These are phyloP conservation scores for Monochamus alternatus DNA, from an alignment of 2,888 invertebrate genomes.

Conservation along the genomic window DNA sequence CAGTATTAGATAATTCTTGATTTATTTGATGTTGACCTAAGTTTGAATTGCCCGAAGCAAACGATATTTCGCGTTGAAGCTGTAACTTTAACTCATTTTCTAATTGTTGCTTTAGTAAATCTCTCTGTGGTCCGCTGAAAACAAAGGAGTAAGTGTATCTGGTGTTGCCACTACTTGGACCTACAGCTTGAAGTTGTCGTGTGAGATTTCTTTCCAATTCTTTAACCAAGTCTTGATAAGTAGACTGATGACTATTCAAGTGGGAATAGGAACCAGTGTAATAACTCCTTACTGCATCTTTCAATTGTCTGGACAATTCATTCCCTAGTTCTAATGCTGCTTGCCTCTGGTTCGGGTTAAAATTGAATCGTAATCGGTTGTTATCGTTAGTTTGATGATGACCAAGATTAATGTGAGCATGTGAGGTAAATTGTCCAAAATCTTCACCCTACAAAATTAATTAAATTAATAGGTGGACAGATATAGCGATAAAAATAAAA, in stretches of 20 bases:
- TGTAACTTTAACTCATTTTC: slow-evolving; percentile 37
- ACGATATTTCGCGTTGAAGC: slow-evolving; percentile 37
- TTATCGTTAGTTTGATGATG: not conserved
- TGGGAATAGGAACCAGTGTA: not conserved
- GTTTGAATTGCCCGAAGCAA: not conserved
- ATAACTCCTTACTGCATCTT: slow-evolving; percentile 3
- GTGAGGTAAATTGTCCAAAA: not conserved
- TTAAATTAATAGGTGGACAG: not conserved
- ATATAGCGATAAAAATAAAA: too few species aligned
- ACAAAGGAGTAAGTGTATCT: not conserved
- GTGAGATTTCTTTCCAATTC: slow-evolving; percentile 30
- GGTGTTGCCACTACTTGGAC: not conserved
- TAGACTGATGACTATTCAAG: not conserved
- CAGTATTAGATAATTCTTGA: slow-evolving; percentile 5
- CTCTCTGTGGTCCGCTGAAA: slow-evolving; percentile 11
- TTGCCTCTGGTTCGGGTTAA: slow-evolving; percentile 2
- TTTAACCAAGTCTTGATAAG: slow-evolving; percentile 13
- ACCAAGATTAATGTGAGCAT: not conserved
- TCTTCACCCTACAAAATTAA: not conserved
- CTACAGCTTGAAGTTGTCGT: slow-evolving; percentile 13
- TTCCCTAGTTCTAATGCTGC: not conserved
- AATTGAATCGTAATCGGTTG: not conserved
- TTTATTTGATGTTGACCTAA: slow-evolving; percentile 8
- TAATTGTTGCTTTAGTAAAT: slow-evolving; percentile 17
- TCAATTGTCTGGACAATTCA: slow-evolving; percentile 20